Conservation (phyloP, 1,140 invertebrate genomes). For the Pteromalus puparum region DNA sequence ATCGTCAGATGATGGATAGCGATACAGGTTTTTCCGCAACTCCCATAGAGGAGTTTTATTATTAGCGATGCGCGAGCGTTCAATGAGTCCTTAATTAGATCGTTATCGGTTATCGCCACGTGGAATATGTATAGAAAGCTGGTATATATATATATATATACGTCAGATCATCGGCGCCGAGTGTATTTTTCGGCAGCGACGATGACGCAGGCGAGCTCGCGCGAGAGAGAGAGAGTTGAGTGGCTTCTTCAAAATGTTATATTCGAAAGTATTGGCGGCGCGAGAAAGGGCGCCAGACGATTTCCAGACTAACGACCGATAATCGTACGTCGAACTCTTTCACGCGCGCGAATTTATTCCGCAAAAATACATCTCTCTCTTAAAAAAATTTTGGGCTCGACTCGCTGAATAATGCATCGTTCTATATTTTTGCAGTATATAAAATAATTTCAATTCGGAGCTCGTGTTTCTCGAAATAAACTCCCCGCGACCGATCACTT, state of each 20-base stretch:
- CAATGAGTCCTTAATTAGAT: not conserved
- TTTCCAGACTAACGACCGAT: constrained; percentile 53
- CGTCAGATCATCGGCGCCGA: not conserved
- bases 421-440: no score
- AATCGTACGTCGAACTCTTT: constrained; percentile 49
- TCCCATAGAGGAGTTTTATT: not conserved
- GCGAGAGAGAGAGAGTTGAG: constrained; percentile 19
- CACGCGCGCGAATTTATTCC: not conserved
- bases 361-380: not conserved
- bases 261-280: not conserved
- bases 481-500: not conserved
- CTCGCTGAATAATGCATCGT: not conserved
- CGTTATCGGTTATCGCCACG: not conserved
- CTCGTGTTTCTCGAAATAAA: not conserved
- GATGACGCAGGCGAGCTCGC: not conserved
- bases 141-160: not conserved
- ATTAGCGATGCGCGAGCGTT: not conserved
- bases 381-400: not conserved
- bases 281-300: constrained; percentile 38
- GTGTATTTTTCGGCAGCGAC: not conserved
- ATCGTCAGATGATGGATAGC: constrained; percentile 28
- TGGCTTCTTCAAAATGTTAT: constrained; percentile 45
- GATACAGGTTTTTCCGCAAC: not conserved
- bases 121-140: no score
- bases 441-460: no score